Conservation (phyloP, 2,888 invertebrate genomes). For the Scrobipalpa atriplicella region DNA sequence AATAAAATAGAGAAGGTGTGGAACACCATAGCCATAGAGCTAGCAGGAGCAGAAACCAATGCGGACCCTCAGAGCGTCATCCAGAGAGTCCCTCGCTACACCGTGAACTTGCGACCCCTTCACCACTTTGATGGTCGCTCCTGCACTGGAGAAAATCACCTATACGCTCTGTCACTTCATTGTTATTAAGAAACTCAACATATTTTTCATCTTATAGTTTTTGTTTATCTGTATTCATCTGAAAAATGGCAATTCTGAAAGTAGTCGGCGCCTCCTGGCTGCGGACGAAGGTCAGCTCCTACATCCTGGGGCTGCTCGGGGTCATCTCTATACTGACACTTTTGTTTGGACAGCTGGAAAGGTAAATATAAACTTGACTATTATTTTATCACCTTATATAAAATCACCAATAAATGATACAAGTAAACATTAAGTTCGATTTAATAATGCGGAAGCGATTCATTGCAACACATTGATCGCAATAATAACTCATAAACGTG, state of each 20-base stretch:
- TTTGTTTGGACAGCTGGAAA: slow-evolving; percentile 87
- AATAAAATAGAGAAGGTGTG: slow-evolving; percentile 53
- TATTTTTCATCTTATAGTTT: slow-evolving; percentile 78
- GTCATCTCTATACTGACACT: slow-evolving; percentile 86
- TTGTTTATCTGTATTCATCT: slow-evolving; percentile 43
- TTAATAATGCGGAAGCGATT: neutral
- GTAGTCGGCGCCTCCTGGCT: slow-evolving; percentile 91
- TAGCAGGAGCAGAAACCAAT: slow-evolving; percentile 57
- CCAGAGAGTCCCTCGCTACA: slow-evolving; percentile 52
- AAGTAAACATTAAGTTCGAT: neutral
- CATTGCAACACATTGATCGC: neutral
- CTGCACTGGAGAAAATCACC: slow-evolving; percentile 69
- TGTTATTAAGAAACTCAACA: slow-evolving; percentile 80
- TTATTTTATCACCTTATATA: neutral
- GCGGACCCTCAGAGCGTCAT: slow-evolving; percentile 56
- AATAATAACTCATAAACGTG: neutral
- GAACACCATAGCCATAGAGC: slow-evolving; percentile 52
- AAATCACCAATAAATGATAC: neutral
- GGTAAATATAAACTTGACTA: slow-evolving; percentile 61
- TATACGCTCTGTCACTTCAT: slow-evolving; percentile 82
- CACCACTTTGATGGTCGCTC: slow-evolving; percentile 75
- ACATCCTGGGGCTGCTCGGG: slow-evolving; percentile 86
- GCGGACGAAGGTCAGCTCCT: slow-evolving; percentile 88
- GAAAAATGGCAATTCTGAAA: slow-evolving; percentile 85
- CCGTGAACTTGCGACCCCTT: slow-evolving; percentile 58